Percentiles rank a stretch among this genome's conserved stretches.
These are phyloP conservation scores for Piaya cayana DNA, from an alignment of 2,113 vertebrate species.

Conservation along the genomic window DNA sequence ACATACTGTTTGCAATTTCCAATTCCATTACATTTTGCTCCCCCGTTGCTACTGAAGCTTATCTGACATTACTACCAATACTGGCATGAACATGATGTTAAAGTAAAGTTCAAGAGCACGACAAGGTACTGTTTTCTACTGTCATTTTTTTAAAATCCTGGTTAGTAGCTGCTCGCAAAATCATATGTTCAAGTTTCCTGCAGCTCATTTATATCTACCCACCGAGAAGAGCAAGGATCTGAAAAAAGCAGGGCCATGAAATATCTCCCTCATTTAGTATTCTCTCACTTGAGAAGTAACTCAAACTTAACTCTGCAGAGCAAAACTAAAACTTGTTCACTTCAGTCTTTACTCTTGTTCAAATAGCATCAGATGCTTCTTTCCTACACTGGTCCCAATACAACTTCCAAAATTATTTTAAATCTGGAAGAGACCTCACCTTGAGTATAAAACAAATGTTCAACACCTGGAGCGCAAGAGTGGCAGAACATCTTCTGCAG, in stretches of 20 bases:
- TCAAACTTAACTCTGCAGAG: background rate
- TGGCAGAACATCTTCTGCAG: background rate
- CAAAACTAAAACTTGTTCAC: background rate
- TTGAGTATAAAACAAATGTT: background rate
- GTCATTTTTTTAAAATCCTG: background rate
- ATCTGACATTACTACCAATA: background rate
- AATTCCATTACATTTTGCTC: background rate
- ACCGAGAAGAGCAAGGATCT: background rate
- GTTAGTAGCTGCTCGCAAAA: background rate
- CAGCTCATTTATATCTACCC: background rate
- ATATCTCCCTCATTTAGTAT: background rate
- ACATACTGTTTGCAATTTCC: background rate
- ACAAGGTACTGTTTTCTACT: background rate
- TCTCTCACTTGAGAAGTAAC: background rate
- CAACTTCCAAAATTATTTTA: background rate
- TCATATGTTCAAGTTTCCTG: background rate
- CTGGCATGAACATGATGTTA: background rate
- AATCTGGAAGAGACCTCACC: background rate
- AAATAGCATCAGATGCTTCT: background rate
- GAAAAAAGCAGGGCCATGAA: background rate
- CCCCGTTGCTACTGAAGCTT: background rate
- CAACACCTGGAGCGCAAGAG: background rate
- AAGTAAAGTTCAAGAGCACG: background rate
- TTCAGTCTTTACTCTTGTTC: background rate
- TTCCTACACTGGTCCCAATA: background rate